Base-by-base conservation (phyloP, 2,888 invertebrate species). In the Phengaris alcon region DNA sequence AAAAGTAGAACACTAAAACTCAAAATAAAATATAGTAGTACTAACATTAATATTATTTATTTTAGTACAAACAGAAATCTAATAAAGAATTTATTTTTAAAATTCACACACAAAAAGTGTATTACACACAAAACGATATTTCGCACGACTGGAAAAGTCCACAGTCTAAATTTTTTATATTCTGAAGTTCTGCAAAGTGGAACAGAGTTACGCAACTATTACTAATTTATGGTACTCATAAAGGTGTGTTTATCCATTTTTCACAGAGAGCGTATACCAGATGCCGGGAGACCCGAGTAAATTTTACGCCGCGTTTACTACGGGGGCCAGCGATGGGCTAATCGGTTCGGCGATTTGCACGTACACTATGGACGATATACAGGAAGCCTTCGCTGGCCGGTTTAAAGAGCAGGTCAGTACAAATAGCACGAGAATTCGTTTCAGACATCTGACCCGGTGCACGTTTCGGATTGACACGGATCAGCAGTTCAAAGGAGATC, bases 331-430 rank as follows among this genome's bases (percentile, higher is more conserved):
- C 80, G 95, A 95, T 80, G 96, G 96, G 6, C 92, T 96, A 75
- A 94, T 95, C 76, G 95, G 96, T 3, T 96, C 96, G 0, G 96
- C 96, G 59, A 94, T 96, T 79, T 96, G 96, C 87, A 95, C 95
- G 22, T 96, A 95, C 87, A 94, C 94, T 48, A 93, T 95, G 87
- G 93, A 94, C 22, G 94, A 95, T 76, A 95, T 96, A 79, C 95
- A 96, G 82, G 94, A 94, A 76, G 94, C 94, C 35, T 96, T 96
- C 83, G 93, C 94, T 77, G 96, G 96, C 13, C 91, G 95, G 77
- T 96, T 96, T 86, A 95, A 96, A 84, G 96, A 96, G 82, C 96
- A 93, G 88, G 93, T 92, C 78, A 73, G 77, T 80, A 15, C 35
- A 52, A 52, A 15, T 57, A 59, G 48, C n/a, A 69, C 10, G 70